These are phyloP conservation scores for Phyllotreta cruciferae DNA, from an alignment of 2,888 invertebrate species.

Conservation along the genomic window DNA sequence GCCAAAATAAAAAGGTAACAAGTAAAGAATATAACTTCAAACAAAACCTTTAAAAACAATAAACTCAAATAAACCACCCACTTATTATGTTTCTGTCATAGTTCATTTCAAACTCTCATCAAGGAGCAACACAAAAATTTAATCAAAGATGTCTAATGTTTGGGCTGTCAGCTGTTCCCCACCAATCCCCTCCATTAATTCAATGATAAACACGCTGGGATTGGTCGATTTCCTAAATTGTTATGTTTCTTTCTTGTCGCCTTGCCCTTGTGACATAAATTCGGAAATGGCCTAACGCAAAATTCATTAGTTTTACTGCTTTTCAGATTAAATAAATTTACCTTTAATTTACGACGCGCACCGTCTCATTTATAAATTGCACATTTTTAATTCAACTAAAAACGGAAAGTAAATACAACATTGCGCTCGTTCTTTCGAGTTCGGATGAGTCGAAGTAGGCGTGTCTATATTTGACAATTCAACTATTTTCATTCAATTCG, in stretches of 20 bases:
- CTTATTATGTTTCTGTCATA: conserved; percentile 57
- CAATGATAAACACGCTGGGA: conserved; percentile 41
- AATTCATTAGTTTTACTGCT: conserved; percentile 8
- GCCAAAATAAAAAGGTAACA: conserved; percentile 47
- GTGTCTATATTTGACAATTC: conserved; percentile 42
- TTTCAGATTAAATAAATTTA: conserved; percentile 1
- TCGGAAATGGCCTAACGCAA: conserved; percentile 25
- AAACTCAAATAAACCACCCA: conserved; percentile 47
- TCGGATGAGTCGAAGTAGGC: conserved; percentile 38
- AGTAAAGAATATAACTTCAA: conserved; percentile 45
- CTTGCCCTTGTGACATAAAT: conserved; percentile 47
- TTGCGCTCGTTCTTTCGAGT: conserved; percentile 14
- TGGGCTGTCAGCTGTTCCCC: conserved; percentile 60
- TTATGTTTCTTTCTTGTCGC: conserved; percentile 44
- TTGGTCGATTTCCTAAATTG: conserved; percentile 48
- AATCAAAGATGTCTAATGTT: conserved; percentile 59
- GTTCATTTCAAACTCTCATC: conserved; percentile 49
- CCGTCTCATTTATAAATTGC: conserved; percentile 1
- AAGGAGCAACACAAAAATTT: conserved; percentile 51
- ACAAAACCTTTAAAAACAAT: conserved; percentile 45
- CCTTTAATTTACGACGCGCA: conserved; percentile 1
- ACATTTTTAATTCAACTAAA: neutral
- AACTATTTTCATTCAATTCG: conserved; percentile 7
- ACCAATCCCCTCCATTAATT: conserved; percentile 46
- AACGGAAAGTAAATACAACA: conserved; percentile 2